phyloP scores from a whole-genome alignment of 2,797 vertebrate genomes.

The Salarias fasciatus region DNA sequence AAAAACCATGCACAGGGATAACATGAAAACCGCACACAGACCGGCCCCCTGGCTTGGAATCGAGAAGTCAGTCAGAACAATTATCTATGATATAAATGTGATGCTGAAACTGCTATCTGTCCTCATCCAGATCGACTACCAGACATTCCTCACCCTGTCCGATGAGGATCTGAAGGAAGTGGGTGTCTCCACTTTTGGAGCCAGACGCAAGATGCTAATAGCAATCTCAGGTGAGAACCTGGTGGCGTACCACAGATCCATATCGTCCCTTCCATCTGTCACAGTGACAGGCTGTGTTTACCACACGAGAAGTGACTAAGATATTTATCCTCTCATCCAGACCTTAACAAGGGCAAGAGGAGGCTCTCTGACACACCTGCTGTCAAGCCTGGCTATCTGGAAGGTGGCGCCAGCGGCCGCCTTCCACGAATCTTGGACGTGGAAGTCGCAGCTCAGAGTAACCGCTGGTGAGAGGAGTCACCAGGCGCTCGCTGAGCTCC shows the following conservation, averaged over 20 bases:
- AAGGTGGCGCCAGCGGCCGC: conserved; percentile 85
- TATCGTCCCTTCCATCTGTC: conserved; percentile 26
- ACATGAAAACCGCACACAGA: too few relatives aligned
- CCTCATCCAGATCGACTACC: conserved; percentile 82
- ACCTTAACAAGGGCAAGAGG: conserved; percentile 76
- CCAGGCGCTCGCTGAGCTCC: conserved; percentile 2
- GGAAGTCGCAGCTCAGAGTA: conserved; percentile 74
- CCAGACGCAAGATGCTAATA: conserved; percentile 85
- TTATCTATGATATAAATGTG: too few relatives aligned
- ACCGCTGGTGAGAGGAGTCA: conserved; percentile 74
- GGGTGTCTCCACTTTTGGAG: conserved; percentile 85
- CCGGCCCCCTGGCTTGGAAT: too few relatives aligned
- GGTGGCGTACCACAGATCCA: conserved; percentile 3
- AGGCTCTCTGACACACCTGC: conserved; percentile 73
- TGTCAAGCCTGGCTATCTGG: conserved; percentile 81
- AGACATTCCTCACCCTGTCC: conserved; percentile 86
- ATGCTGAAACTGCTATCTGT: conserved; percentile 22
- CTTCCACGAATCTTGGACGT: conserved; percentile 80
- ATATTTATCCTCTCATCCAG: conserved; percentile 49
- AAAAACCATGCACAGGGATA: too few relatives aligned
- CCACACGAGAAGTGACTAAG: background rate
- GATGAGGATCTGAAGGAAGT: conserved; percentile 88
- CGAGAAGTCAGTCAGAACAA: too few relatives aligned
- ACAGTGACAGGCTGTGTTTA: background rate
- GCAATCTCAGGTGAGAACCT: conserved; percentile 81